Evolutionary conservation across 2,113 vertebrate species (phyloP).

Genomic region (Entelurus aequoreus): DNA sequence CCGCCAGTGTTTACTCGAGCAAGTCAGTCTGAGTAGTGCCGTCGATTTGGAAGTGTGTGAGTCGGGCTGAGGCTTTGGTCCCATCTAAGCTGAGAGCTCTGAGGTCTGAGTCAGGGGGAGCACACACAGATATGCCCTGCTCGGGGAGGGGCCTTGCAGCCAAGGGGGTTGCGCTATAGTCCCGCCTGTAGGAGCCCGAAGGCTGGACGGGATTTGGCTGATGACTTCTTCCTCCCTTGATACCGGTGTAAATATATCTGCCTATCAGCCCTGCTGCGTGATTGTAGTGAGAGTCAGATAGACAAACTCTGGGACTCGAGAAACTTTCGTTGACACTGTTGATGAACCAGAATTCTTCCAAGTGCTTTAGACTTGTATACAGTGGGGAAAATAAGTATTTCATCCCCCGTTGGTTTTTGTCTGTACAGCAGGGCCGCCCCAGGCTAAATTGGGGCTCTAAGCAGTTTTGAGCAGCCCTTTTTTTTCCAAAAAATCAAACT

Average conservation of each 20-base stretch:
- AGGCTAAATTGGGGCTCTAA: no score
- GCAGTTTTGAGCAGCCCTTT: no score
- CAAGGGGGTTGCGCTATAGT: conserved; percentile 62
- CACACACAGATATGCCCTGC: conserved; percentile 72
- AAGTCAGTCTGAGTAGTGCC: neutral
- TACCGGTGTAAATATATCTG: conserved; percentile 64
- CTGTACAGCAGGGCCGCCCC: no score
- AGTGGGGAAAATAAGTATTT: no score
- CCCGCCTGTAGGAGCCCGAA: conserved; percentile 64
- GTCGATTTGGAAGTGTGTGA: conserved; percentile 43
- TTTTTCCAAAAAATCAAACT: no score
- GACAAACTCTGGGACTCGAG: conserved; percentile 19
- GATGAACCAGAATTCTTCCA: neutral
- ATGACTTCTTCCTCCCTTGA: conserved; percentile 53
- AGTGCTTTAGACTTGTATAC: no score
- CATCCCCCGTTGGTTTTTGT: no score
- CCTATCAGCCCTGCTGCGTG: conserved; percentile 53
- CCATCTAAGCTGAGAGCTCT: conserved; percentile 77
- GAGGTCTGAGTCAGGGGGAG: conserved; percentile 69
- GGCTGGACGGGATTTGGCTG: conserved; percentile 50
- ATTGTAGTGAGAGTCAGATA: conserved; percentile 36
- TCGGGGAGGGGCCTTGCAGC: conserved; percentile 67
- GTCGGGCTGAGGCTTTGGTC: conserved; percentile 72
- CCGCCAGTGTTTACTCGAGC: conserved; percentile 5
- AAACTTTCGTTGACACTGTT: neutral